Evolutionary conservation across 2,888 invertebrate species (phyloP).

Genomic region (Pollenia labialis): DNA sequence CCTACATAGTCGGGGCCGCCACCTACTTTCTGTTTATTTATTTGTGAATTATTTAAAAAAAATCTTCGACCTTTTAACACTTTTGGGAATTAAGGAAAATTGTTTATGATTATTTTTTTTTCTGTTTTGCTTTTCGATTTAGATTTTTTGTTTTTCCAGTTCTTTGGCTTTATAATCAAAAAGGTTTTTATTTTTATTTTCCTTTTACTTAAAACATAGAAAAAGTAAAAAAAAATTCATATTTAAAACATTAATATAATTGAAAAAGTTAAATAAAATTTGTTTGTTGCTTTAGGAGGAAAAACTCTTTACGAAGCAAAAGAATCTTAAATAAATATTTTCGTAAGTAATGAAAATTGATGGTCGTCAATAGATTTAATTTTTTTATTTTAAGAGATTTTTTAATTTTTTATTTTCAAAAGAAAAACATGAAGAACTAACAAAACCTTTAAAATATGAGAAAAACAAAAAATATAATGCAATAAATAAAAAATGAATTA

Average conservation of each 20-base stretch:
- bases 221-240: not conserved
- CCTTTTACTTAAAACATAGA: constrained; percentile 10
- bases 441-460: not conserved
- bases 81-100: constrained; percentile 41
- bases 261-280: constrained; percentile 43
- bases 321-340: constrained; percentile 53
- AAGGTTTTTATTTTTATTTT: constrained; percentile 15
- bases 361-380: constrained; percentile 28
- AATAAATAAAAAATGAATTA: not conserved
- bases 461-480: not conserved
- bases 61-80: constrained; percentile 57
- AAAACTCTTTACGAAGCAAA: not conserved
- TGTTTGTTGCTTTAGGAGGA: constrained; percentile 42
- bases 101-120: constrained; percentile 35
- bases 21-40: constrained; percentile 44
- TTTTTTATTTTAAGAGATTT: constrained; percentile 5
- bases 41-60: constrained; percentile 63
- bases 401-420: not conserved
- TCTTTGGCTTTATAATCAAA: not conserved
- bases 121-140: not conserved
- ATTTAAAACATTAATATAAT: constrained; percentile 1
- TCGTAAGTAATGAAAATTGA: constrained; percentile 19
- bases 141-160: not conserved
- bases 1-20: not conserved
- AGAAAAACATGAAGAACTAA: not conserved